Conservation (phyloP, 1,140 invertebrate genomes). For the Bombyx mandarina region DNA sequence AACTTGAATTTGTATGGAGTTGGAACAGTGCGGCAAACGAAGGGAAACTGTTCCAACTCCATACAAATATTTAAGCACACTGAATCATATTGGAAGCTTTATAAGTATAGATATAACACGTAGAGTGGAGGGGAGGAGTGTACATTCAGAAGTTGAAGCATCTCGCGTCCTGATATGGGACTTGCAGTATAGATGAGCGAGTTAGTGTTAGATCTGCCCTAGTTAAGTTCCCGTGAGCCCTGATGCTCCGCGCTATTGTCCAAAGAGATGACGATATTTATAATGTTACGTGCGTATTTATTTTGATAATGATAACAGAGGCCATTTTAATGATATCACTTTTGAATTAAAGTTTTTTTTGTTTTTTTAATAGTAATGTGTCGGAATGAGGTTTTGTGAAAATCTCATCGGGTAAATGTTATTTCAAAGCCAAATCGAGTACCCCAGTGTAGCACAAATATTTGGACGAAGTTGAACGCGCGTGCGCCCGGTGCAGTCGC, state of each 20-base stretch:
- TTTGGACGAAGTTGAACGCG: constrained; percentile 12
- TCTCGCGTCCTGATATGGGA: too few relatives aligned
- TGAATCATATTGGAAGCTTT: too few relatives aligned
- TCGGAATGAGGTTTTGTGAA: constrained; percentile 30
- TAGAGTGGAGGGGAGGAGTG: too few relatives aligned
- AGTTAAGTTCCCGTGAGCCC: too few relatives aligned
- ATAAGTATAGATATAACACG: too few relatives aligned
- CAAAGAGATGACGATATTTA: neutral
- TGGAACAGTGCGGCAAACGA: too few relatives aligned
- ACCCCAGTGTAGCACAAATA: constrained; percentile 53
- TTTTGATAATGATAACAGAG: constrained; percentile 37
- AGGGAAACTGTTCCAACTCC: too few relatives aligned
- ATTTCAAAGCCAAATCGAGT: constrained; percentile 35
- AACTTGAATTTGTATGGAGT: too few relatives aligned
- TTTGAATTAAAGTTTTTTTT: constrained; percentile 25
- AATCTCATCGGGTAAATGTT: constrained; percentile 19
- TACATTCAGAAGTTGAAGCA: too few relatives aligned
- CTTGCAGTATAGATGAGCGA: too few relatives aligned
- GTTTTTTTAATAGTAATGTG: constrained; percentile 20
- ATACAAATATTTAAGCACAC: too few relatives aligned
- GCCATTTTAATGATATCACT: constrained; percentile 41
- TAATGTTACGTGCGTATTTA: constrained; percentile 37
- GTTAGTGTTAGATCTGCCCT: too few relatives aligned
- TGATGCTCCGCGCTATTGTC: neutral
- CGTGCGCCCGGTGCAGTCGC: constrained; percentile 15